Base-by-base conservation (phyloP, 2,797 vertebrate species). In the Telmatherina bonti region DNA sequence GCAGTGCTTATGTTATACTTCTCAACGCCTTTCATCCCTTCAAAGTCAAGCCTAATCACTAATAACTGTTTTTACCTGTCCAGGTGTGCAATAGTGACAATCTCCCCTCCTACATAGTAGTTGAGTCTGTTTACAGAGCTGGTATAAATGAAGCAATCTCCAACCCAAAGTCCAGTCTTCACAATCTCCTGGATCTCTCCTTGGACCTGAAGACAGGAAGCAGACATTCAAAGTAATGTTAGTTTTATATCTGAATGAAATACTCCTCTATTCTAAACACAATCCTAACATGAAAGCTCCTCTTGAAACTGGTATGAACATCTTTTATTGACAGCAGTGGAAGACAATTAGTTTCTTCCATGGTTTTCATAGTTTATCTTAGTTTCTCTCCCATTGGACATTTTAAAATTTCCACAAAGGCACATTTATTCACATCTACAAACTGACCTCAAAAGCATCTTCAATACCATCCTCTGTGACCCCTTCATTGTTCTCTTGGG, bases 141-240 rank as follows among this genome's bases (percentile, higher is more conserved):
- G 85, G 98, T 99, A 90, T 99, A 99, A 92, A 99, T 99, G 88
- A 99, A 99, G 88, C 98, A 99, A 88, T 99, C 98, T 2, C 98
- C 98, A 0, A 99, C 98, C 98, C 98, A 99, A 54, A 99, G 91
- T 2, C 98, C 98, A 4, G 98, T 99, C 93, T 97, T 99, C 63
- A 99, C 98, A 49, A 99, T 97, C 91, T 99, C 98, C 89, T 99
- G 98, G 87, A 99, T 99, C 89, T 99, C 98, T 85, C 98, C 98
- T 71, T 97, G 96, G 86, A 99, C 98, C 98, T 99, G 79, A 8
- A 84, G 27, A 58, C 38, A 53, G 29, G 12, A 24, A 45, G 56
- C 29, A 47, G 18, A 54, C 20, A 70, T 45, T 52, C 12, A 27
- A 20, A 10, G 26, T 47, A 27, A 7, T 7, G 4, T 63, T 30